Conservation (phyloP, 2,113 vertebrate species). For the Blennius ocellaris region DNA sequence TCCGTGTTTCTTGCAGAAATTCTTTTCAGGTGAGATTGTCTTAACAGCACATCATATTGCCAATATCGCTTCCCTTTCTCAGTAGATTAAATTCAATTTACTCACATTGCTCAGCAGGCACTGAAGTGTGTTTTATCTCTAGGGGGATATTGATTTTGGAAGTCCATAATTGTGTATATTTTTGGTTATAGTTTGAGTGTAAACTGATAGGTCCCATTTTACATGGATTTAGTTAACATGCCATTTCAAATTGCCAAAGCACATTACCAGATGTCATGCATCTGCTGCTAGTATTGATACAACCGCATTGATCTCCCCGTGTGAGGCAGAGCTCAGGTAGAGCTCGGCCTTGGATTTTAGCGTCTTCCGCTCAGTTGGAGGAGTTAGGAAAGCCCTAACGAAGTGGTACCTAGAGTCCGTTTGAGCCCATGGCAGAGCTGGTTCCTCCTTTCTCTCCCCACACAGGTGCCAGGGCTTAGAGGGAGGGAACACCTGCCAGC, state of each 20-base stretch:
- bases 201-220: slow-evolving; percentile 69
- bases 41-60: neutral
- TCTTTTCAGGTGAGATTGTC: neutral
- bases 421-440: slow-evolving; percentile 64
- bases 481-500: slow-evolving; percentile 87
- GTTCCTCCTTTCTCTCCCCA: slow-evolving; percentile 70
- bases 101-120: neutral
- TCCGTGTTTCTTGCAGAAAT: slow-evolving; percentile 5
- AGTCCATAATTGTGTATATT: slow-evolving; percentile 34
- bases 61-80: neutral
- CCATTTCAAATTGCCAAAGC: slow-evolving; percentile 70
- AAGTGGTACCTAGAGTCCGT: slow-evolving; percentile 57
- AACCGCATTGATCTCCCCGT: slow-evolving; percentile 38
- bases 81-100: slow-evolving; percentile 11
- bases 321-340: slow-evolving; percentile 18
- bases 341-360: slow-evolving; percentile 8
- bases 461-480: slow-evolving; percentile 81
- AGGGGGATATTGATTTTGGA: slow-evolving; percentile 35
- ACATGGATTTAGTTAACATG: slow-evolving; percentile 66
- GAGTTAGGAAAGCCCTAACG: slow-evolving; percentile 32
- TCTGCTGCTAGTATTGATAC: slow-evolving; percentile 48
- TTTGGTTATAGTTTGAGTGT: slow-evolving; percentile 47
- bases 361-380: slow-evolving; percentile 7
- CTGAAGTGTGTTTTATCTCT: slow-evolving; percentile 28
- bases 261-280: slow-evolving; percentile 70